phyloP scores from a whole-genome alignment of 2,888 invertebrate genomes.

The Petrolisthes cinctipes region DNA sequence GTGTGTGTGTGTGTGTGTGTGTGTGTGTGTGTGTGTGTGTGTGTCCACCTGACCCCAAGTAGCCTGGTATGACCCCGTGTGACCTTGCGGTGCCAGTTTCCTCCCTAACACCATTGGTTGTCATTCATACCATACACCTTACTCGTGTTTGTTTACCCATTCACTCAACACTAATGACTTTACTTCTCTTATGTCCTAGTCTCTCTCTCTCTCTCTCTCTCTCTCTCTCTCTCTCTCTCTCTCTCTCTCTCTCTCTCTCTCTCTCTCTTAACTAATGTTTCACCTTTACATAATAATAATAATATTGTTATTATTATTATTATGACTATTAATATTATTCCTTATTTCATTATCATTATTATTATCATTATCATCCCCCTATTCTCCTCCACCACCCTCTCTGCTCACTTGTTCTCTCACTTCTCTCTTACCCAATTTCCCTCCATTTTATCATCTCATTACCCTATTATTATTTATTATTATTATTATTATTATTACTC shows the following conservation, averaged over 20 bases:
- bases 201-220: too few relatives aligned
- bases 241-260: not conserved
- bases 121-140: too few relatives aligned
- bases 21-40: not conserved
- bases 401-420: not conserved
- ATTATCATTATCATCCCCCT: not conserved
- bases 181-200: too few relatives aligned
- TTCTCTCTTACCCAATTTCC: not conserved
- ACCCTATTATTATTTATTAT: not conserved
- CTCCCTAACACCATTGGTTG: too few relatives aligned
- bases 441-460: not conserved
- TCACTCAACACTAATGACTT: too few relatives aligned
- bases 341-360: not conserved
- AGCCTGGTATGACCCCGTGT: too few relatives aligned
- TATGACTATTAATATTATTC: not conserved
- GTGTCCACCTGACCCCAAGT: not conserved
- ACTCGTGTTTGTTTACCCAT: too few relatives aligned
- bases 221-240: too few relatives aligned
- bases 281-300: not conserved
- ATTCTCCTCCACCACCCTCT: not conserved
- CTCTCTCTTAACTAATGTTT: not conserved
- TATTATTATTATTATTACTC: not conserved
- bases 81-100: too few relatives aligned
- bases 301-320: not conserved
- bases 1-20: conserved; percentile 29